Base-by-base conservation (phyloP, 2,797 vertebrate species). In the Thripadectes ignobilis region DNA sequence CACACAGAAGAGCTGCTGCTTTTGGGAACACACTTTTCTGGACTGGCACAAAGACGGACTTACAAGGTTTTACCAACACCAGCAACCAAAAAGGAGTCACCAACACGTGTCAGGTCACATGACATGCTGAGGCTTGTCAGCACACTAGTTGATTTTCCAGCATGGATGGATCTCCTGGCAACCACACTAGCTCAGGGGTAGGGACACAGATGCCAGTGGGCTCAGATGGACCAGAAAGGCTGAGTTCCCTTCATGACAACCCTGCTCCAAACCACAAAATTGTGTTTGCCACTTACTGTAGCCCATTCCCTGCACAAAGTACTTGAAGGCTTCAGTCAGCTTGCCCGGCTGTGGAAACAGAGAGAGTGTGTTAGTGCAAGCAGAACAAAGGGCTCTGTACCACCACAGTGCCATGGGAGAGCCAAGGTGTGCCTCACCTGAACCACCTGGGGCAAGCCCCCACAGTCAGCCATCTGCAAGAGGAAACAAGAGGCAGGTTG, bases 241-340 rank as follows among this genome's bases (percentile, higher is more conserved):
- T 43, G 67, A 88, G 24, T 5, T 63, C 77, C 77, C 78, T 41
- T 61, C 78, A 73, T 1, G 3, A 85, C 74, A 76, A 72, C 68
- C 81, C 82, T 3, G 3, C 38, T 73, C 20, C 61, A 75, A 88
- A 89, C 7, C 38, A 94, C 52, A 62, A 57, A 88, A 72, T 1
- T 57, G 36, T 62, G 39, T 89, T 41, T 76, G 80, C 46, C 94
- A 99, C 99, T 99, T 98, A 99, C 99, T 99, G 98, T 99, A 99
- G 97, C 99, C 99, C 99, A 99, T 99, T 96, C 99, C 99, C 95
- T 99, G 99, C 94, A 99, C 98, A 97, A 99, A 99, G 96, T 99
- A 99, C 96, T 99, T 99, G 97, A 99, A 99, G 54, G 99, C 99
- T 97, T 99, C 99, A 1, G 99, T 99, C 97, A 99, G 98, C 97